Evolutionary conservation across 2,113 vertebrate genomes (phyloP).

Genomic region (Rhynchopsitta pachyrhyncha): DNA sequence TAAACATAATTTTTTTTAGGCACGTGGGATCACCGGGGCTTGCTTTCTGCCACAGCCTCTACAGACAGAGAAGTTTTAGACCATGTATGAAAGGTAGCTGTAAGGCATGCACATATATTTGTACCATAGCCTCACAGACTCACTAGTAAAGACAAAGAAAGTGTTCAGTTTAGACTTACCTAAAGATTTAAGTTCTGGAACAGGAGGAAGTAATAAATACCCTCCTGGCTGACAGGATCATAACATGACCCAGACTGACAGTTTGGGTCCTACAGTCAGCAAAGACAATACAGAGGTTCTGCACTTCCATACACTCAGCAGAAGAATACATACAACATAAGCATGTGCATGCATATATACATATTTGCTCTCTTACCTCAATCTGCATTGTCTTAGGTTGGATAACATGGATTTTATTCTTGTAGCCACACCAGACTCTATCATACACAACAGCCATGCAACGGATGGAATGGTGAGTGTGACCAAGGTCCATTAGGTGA

Average conservation of each 20-base stretch:
- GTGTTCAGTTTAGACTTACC: background rate
- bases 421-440: conserved; percentile 97
- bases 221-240: background rate
- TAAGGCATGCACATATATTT: background rate
- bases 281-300: background rate
- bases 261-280: background rate
- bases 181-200: background rate
- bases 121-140: background rate
- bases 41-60: background rate
- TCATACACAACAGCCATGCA: conserved; percentile 98
- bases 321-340: background rate
- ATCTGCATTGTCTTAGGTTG: conserved; percentile 99
- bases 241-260: background rate
- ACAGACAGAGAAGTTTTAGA: background rate
- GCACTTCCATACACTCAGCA: background rate
- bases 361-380: conserved; percentile 74
- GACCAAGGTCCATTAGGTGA: conserved; percentile 95
- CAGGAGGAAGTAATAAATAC: background rate
- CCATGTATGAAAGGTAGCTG: background rate
- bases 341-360: accelerated
- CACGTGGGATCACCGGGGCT: background rate
- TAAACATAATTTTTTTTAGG: background rate
- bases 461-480: conserved; percentile 96
- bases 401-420: conserved; percentile 98
- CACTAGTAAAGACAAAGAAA: background rate